phyloP scores from a whole-genome alignment of 1,140 invertebrate genomes.

The Xylocopa sonorina region DNA sequence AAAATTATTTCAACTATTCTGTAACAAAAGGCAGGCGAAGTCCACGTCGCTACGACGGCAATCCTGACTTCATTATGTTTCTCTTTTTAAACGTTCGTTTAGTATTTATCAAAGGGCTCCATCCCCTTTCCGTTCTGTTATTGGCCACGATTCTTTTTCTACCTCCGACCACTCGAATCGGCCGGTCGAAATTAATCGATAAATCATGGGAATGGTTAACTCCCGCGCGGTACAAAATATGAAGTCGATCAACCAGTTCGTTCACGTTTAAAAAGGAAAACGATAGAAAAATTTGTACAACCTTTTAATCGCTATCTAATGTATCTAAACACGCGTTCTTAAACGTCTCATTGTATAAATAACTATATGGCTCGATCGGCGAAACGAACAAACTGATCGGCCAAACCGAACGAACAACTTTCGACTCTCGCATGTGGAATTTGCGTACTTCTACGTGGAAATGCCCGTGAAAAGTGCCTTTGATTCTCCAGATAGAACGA shows the following conservation, averaged over 20 bases:
- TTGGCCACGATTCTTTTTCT: neutral
- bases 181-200: neutral
- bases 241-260: slow-evolving; percentile 26
- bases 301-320: neutral
- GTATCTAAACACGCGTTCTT: neutral
- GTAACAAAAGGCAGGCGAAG: slow-evolving; percentile 66
- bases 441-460: slow-evolving; percentile 35
- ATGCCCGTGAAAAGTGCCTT: slow-evolving; percentile 37
- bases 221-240: no score
- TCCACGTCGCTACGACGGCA: slow-evolving; percentile 8
- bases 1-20: slow-evolving; percentile 68
- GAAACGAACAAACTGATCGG: slow-evolving; percentile 33
- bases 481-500: slow-evolving; percentile 35
- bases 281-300: neutral
- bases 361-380: neutral
- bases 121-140: neutral
- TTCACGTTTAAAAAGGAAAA: neutral
- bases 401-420: slow-evolving; percentile 14
- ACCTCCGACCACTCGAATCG: neutral
- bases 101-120: neutral
- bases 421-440: slow-evolving; percentile 18
- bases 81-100: neutral
- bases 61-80: slow-evolving; percentile 4
- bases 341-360: neutral
- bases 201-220: neutral